Evolutionary conservation across 2,797 vertebrate genomes (phyloP).

Genomic region (Enteromius thamalakanensis): DNA sequence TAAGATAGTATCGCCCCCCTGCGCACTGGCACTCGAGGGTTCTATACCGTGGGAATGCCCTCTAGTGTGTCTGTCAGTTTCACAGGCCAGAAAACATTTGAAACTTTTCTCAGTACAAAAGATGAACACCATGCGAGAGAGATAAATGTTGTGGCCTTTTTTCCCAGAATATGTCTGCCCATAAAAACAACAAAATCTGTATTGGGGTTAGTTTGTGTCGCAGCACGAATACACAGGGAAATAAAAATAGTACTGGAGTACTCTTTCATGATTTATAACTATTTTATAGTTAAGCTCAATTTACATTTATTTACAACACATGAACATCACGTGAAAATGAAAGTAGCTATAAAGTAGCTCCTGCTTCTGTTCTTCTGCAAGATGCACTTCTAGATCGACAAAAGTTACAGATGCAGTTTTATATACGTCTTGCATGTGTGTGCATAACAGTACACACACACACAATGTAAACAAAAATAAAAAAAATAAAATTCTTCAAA

Average conservation of each 20-base stretch:
- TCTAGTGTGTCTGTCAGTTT: not conserved
- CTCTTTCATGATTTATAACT: not conserved
- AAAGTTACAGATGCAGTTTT: too few relatives aligned
- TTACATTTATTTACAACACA: not conserved
- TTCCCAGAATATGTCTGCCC: not conserved
- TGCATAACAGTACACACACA: too few relatives aligned
- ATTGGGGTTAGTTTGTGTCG: not conserved
- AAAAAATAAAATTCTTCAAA: too few relatives aligned
- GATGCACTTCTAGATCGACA: too few relatives aligned
- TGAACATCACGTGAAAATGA: not conserved
- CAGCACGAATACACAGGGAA: not conserved
- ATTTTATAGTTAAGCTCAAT: not conserved
- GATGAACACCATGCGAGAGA: constrained; percentile 25
- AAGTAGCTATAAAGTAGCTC: too few relatives aligned
- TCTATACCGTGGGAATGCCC: constrained; percentile 40
- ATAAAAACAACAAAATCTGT: not conserved
- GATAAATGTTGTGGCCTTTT: constrained; percentile 19
- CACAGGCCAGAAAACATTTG: not conserved
- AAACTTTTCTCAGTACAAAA: constrained; percentile 20
- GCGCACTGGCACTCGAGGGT: not conserved
- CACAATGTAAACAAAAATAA: too few relatives aligned
- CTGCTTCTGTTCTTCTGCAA: too few relatives aligned
- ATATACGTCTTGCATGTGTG: too few relatives aligned
- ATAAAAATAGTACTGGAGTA: not conserved
- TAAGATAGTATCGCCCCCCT: not conserved